These are phyloP conservation scores for Tetragnatha montana DNA, from an alignment of 2,888 invertebrate species.

Conservation along the genomic window DNA sequence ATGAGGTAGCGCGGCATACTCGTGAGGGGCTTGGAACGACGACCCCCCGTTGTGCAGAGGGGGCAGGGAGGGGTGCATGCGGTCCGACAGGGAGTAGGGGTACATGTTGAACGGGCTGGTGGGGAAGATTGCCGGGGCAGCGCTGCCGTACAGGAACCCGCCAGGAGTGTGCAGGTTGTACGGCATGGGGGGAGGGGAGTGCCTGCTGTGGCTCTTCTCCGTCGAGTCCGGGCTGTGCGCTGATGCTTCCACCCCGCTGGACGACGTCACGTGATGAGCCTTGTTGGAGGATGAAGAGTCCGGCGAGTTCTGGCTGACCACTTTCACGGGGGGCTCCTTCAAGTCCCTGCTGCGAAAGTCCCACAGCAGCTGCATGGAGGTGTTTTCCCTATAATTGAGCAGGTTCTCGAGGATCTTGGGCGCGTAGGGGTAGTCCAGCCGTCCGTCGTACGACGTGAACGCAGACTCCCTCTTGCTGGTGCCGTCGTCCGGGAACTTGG, in stretches of 20 bases:
- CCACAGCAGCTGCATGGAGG: constrained; percentile 40
- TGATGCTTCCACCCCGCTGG: constrained; percentile 68
- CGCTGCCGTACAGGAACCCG: constrained; percentile 72
- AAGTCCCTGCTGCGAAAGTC: constrained; percentile 58
- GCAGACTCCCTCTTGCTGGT: constrained; percentile 62
- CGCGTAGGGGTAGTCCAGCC: constrained; percentile 56
- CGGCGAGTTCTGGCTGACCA: constrained; percentile 70
- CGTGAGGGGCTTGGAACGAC: constrained; percentile 43
- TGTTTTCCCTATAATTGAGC: constrained; percentile 78
- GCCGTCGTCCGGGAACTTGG: constrained; percentile 65
- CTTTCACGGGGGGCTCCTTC: constrained; percentile 73
- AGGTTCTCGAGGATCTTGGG: constrained; percentile 82
- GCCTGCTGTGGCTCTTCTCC: constrained; percentile 71
- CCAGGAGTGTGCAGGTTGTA: constrained; percentile 73
- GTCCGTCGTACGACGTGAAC: constrained; percentile 63
- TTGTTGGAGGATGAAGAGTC: constrained; percentile 80
- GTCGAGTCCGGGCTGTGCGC: constrained; percentile 79
- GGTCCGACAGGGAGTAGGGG: constrained; percentile 63
- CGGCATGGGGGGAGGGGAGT: constrained; percentile 51
- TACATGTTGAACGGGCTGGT: constrained; percentile 74
- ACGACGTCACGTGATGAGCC: constrained; percentile 81
- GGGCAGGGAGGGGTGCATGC: constrained; percentile 47
- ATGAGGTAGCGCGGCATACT: constrained; percentile 51
- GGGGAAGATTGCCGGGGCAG: constrained; percentile 73
- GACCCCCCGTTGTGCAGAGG: constrained; percentile 7